A percentile compares a stretch with the other conserved stretches of the same genome.
Conservation (phyloP, 2,888 invertebrate genomes). For the Mongoloraphidia duomilia region DNA sequence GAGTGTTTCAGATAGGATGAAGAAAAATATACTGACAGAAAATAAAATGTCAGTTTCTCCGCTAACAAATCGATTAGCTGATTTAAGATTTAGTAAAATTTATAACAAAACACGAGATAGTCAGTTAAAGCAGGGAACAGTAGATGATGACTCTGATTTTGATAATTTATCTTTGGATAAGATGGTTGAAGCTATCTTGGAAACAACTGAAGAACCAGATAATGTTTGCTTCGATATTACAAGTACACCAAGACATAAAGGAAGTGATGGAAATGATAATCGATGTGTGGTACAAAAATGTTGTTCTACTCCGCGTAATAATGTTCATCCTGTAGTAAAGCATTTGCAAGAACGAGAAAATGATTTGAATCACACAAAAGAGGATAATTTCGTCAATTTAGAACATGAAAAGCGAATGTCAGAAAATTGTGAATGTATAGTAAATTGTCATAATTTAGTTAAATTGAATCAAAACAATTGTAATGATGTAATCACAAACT, state of each 20-base stretch:
- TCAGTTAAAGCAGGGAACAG: constrained; percentile 27
- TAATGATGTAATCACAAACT: constrained; percentile 19
- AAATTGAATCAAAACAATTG: constrained; percentile 24
- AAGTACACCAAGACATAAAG: neutral
- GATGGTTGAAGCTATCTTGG: constrained; percentile 47
- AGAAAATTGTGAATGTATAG: constrained; percentile 33
- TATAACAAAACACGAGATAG: constrained; percentile 22
- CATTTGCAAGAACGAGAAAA: constrained; percentile 17
- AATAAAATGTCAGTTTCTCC: constrained; percentile 35
- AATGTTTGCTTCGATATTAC: constrained; percentile 23
- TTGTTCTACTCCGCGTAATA: constrained; percentile 10
- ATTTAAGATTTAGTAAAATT: constrained; percentile 39
- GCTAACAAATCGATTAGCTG: constrained; percentile 42
- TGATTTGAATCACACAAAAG: constrained; percentile 21
- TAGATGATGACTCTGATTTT: constrained; percentile 35
- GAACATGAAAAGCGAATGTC: constrained; percentile 21
- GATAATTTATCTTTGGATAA: constrained; percentile 40
- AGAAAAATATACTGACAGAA: too few relatives aligned
- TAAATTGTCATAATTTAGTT: constrained; percentile 31
- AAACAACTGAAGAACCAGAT: constrained; percentile 38
- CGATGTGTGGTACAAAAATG: neutral
- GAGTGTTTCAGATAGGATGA: too few relatives aligned
- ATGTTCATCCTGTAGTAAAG: constrained; percentile 15
- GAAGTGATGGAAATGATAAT: neutral
- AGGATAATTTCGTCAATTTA: constrained; percentile 22